These are phyloP conservation scores for Liposcelis brunnea DNA, from an alignment of 2,888 invertebrate genomes.

Conservation along the genomic window DNA sequence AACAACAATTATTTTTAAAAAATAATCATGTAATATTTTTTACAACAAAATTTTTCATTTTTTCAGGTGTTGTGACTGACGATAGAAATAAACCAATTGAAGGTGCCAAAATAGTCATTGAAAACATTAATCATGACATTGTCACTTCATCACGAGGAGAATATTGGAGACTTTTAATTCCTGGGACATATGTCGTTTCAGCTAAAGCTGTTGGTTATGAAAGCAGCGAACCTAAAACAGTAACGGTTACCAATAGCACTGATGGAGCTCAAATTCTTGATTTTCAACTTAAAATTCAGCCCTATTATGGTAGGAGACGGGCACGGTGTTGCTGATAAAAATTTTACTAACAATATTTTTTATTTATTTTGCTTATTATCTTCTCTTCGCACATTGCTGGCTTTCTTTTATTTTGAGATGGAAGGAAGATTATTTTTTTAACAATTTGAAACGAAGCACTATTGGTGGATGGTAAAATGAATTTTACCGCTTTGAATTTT, in stretches of 20 bases:
- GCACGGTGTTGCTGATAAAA: too few species aligned
- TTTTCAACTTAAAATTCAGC: too few species aligned
- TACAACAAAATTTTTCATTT: conserved; percentile 6
- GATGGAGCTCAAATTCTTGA: too few species aligned
- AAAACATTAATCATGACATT: conserved; percentile 63
- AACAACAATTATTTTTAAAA: background rate
- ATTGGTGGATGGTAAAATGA: too few species aligned
- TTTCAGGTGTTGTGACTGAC: conserved; percentile 45
- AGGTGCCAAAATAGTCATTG: conserved; percentile 58
- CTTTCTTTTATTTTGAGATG: too few species aligned
- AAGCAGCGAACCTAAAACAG: background rate
- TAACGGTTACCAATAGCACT: background rate
- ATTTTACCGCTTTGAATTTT: too few species aligned
- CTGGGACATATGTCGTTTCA: conserved; percentile 65
- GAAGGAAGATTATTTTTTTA: too few species aligned
- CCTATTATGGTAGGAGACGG: too few species aligned
- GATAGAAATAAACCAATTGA: conserved; percentile 42
- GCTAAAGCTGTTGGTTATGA: conserved; percentile 52
- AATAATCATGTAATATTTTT: background rate
- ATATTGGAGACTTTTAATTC: conserved; percentile 84
- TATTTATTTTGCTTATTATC: background rate
- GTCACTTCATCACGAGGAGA: conserved; percentile 67
- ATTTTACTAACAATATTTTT: too few species aligned
- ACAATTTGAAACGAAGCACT: too few species aligned
- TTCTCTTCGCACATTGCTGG: background rate